These are phyloP conservation scores for Malacoraja senta DNA, from an alignment of 2,797 vertebrate genomes.

Conservation along the genomic window DNA sequence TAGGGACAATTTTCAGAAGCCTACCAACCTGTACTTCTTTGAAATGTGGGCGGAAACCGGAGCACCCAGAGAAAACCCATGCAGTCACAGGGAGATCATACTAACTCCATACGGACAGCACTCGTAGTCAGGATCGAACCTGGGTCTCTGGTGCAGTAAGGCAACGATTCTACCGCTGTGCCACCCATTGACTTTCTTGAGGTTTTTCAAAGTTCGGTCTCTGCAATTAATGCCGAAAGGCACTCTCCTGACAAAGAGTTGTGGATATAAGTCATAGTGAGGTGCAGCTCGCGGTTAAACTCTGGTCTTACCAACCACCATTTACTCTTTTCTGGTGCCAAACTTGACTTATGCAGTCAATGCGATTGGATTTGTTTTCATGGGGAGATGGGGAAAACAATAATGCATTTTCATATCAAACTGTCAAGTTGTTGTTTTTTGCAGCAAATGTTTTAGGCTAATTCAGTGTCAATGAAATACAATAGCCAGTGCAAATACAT, in stretches of 20 bases:
- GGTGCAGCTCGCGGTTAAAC: background rate
- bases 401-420: background rate
- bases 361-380: background rate
- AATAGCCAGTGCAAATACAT: background rate
- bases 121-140: too few relatives aligned
- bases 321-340: background rate
- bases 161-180: too few relatives aligned
- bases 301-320: background rate
- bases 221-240: background rate
- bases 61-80: too few relatives aligned
- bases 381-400: too few relatives aligned
- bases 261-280: background rate
- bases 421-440: background rate
- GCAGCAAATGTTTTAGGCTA: background rate
- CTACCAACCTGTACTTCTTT: too few relatives aligned
- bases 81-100: too few relatives aligned
- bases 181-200: background rate
- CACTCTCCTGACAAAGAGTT: background rate
- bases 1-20: too few relatives aligned
- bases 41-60: too few relatives aligned
- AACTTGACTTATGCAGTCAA: background rate
- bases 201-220: background rate
- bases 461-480: background rate
- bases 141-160: too few relatives aligned
- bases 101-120: too few relatives aligned